These are phyloP conservation scores for Coecobrya sp. DNA, from an alignment of 2,888 invertebrate genomes.

Conservation along the genomic window DNA sequence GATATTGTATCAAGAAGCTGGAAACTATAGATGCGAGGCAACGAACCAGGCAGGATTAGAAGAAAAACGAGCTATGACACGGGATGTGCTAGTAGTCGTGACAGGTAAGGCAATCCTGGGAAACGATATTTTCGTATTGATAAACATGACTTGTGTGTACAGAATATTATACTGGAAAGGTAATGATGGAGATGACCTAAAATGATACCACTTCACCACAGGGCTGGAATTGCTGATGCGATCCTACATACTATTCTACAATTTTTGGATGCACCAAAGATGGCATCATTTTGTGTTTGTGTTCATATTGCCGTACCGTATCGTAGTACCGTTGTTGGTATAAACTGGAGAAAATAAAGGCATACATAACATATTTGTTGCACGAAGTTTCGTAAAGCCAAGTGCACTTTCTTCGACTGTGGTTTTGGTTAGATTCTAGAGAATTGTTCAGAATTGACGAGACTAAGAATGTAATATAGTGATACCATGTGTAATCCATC, in stretches of 20 bases:
- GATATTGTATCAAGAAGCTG: constrained; percentile 93
- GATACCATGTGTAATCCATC: background rate
- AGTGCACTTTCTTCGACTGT: background rate
- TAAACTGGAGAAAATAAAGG: too few species aligned
- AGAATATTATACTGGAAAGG: background rate
- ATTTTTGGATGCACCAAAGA: background rate
- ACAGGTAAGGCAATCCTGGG: constrained; percentile 87
- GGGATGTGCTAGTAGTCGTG: constrained; percentile 88
- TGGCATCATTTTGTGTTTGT: too few species aligned
- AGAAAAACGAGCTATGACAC: constrained; percentile 88
- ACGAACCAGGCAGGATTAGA: constrained; percentile 88
- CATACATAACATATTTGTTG: background rate
- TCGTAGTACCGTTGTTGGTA: too few species aligned
- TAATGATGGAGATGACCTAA: constrained; percentile 30
- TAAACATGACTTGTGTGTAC: background rate
- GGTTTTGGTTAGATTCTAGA: background rate
- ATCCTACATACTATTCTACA: background rate
- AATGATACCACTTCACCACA: background rate
- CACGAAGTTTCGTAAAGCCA: background rate
- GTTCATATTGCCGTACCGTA: too few species aligned
- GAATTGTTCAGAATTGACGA: background rate
- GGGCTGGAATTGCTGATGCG: background rate
- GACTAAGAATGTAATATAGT: background rate
- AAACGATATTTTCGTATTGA: background rate
- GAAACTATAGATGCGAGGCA: constrained; percentile 92